Evolutionary conservation across 2,797 vertebrate genomes (phyloP).

Genomic region (Lemur catta): DNA sequence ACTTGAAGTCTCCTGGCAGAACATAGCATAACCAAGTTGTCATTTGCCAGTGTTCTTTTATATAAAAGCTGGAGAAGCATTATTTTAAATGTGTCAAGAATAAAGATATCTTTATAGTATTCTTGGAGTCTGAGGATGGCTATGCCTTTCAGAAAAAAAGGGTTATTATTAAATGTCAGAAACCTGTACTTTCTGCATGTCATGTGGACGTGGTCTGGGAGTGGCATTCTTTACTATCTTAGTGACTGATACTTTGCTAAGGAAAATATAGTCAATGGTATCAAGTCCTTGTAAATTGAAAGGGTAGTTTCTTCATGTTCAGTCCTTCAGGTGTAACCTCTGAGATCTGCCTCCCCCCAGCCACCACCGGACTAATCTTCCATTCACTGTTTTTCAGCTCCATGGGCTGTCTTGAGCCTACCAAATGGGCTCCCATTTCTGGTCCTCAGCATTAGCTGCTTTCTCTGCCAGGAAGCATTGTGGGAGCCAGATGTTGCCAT

Average conservation of each 20-base stretch:
- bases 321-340: background rate
- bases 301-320: background rate
- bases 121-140: conserved; percentile 18
- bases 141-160: background rate
- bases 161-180: background rate
- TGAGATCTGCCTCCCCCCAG: background rate
- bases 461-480: background rate
- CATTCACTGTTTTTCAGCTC: background rate
- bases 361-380: background rate
- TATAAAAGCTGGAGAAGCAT: conserved; percentile 17
- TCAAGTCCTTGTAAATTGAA: background rate
- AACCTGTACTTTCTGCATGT: background rate
- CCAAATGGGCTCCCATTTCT: background rate
- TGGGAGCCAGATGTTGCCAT: background rate
- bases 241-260: background rate
- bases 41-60: conserved; percentile 28
- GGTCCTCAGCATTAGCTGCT: background rate
- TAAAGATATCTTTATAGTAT: background rate
- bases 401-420: background rate
- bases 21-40: background rate
- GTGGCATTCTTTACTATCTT: background rate
- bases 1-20: conserved; percentile 42
- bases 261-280: background rate
- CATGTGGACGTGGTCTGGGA: background rate
- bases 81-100: conserved; percentile 46